phyloP scores from a whole-genome alignment of 92 coral and sea anemone species.

The Porites divaricata region DNA sequence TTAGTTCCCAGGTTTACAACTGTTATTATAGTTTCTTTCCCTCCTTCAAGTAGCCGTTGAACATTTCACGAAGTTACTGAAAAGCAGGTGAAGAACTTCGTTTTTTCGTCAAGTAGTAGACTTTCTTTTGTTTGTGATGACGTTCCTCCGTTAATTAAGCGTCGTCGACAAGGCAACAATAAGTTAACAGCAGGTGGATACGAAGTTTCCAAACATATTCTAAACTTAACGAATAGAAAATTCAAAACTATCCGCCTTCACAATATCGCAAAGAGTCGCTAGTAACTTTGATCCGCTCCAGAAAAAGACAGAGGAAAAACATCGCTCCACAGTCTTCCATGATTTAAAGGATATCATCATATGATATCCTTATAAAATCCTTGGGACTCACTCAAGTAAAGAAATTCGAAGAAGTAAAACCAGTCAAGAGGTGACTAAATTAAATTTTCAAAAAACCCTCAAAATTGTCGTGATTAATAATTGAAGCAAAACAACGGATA shows the following conservation, averaged over 20 bases:
- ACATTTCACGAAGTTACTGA: neutral
- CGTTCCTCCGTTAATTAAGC: neutral
- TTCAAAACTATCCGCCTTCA: neutral
- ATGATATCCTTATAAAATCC: too few relatives aligned
- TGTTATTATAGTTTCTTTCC: neutral
- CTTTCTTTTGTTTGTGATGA: neutral
- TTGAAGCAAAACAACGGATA: slow-evolving; percentile 5
- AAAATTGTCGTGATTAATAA: slow-evolving; percentile 12
- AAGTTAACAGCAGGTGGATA: slow-evolving; percentile 33
- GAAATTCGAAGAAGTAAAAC: neutral
- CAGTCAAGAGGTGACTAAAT: neutral
- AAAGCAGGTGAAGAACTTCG: neutral
- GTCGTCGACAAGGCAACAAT: slow-evolving; percentile 26
- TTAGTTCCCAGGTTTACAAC: neutral
- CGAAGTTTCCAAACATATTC: slow-evolving; percentile 11
- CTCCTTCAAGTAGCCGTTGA: neutral
- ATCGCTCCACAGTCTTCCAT: too few relatives aligned
- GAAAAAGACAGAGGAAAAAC: too few relatives aligned
- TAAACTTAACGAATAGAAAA: neutral
- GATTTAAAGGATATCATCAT: too few relatives aligned
- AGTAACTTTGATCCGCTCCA: too few relatives aligned
- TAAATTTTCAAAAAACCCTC: neutral
- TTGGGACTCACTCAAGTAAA: too few relatives aligned
- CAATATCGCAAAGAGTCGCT: neutral
- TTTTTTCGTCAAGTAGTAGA: neutral